phyloP scores from a whole-genome alignment of 2,888 invertebrate species.

The Augiades crinisus region DNA sequence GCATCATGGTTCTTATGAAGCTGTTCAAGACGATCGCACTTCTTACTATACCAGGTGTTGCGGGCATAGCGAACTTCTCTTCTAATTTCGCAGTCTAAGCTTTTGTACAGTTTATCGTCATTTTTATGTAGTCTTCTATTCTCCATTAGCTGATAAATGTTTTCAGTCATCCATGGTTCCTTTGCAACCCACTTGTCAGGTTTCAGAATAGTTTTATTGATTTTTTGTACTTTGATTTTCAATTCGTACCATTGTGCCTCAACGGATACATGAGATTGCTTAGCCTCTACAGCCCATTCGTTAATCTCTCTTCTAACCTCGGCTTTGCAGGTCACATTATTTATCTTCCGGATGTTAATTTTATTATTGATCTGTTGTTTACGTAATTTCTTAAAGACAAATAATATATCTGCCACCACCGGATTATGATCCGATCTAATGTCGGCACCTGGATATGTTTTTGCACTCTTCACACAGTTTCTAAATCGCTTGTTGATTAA shows the following conservation, averaged over 20 bases:
- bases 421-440: slow-evolving; percentile 1
- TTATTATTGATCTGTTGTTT: neutral
- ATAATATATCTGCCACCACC: neutral
- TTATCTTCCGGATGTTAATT: neutral
- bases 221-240: neutral
- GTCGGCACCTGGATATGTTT: slow-evolving; percentile 3
- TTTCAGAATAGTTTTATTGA: slow-evolving; percentile 2
- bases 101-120: neutral
- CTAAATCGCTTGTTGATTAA: slow-evolving; percentile 22
- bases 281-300: slow-evolving; percentile 10
- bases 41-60: slow-evolving; percentile 3
- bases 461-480: slow-evolving; percentile 4
- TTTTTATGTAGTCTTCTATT: slow-evolving; percentile 16
- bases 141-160: slow-evolving; percentile 23
- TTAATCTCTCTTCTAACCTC: slow-evolving; percentile 1
- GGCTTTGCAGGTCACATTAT: neutral
- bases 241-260: neutral
- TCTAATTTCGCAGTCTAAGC: slow-evolving; percentile 3
- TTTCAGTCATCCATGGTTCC: slow-evolving; percentile 19
- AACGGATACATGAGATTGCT: neutral
- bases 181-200: slow-evolving; percentile 1
- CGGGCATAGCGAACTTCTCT: slow-evolving; percentile 14
- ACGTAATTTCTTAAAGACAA: neutral
- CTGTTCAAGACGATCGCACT: slow-evolving; percentile 12
- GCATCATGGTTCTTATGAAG: slow-evolving; percentile 14